A percentile compares a stretch with the other conserved stretches of the same genome.
Evolutionary conservation across 2,797 vertebrate species (phyloP).

Genomic region (Lycodopsis pacificus): DNA sequence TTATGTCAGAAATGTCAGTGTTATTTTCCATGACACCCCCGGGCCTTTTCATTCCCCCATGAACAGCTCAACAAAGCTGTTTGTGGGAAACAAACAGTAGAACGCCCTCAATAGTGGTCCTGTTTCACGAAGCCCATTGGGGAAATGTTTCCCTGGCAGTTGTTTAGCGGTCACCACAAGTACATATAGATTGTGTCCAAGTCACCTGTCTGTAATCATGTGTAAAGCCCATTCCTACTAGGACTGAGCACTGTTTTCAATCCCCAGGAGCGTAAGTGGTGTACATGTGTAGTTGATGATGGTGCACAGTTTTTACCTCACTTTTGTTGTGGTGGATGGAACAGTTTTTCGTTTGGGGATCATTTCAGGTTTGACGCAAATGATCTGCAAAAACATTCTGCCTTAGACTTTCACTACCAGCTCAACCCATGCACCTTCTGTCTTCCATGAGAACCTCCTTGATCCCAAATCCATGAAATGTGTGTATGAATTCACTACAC

Average conservation of each 20-base stretch:
- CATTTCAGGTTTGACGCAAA: conserved; percentile 15
- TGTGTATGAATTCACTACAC: conserved; percentile 60
- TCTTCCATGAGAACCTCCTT: conserved; percentile 5
- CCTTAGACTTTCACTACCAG: conserved; percentile 23
- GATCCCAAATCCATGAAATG: conserved; percentile 35
- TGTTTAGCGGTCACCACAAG: conserved; percentile 27
- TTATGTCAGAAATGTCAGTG: conserved; percentile 4
- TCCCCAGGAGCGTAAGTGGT: conserved; percentile 24
- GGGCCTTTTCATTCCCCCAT: conserved; percentile 15
- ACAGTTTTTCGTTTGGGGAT: neutral
- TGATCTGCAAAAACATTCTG: neutral
- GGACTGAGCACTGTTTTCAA: conserved; percentile 37
- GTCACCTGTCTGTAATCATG: conserved; percentile 41
- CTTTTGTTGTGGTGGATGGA: neutral
- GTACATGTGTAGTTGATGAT: conserved; percentile 24
- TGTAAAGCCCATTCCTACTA: conserved; percentile 47
- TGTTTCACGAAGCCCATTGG: conserved; percentile 33
- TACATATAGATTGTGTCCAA: conserved; percentile 44
- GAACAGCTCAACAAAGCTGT: conserved; percentile 12
- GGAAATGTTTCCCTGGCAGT: conserved; percentile 49
- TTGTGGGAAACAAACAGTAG: conserved; percentile 8
- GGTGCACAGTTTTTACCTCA: neutral
- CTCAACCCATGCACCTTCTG: neutral
- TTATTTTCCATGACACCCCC: conserved; percentile 12
- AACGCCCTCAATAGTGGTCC: conserved; percentile 5